phyloP scores from a whole-genome alignment of 1,140 invertebrate species.

The Dendrolimus kikuchii region DNA sequence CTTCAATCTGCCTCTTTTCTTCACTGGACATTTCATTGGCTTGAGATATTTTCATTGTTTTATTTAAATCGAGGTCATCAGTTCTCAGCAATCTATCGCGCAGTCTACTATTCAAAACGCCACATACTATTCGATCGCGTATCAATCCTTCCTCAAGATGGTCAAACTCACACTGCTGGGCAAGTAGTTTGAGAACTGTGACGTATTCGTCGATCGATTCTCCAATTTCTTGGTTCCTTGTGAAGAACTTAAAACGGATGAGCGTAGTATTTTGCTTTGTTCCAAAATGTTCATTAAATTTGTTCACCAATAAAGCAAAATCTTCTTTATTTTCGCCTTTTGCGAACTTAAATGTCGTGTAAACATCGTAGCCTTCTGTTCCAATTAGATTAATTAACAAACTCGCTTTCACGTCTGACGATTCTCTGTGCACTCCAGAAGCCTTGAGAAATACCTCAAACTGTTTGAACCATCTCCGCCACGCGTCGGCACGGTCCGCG shows the following conservation, averaged over 20 bases:
- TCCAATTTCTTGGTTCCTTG: constrained; percentile 6
- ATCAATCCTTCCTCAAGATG: constrained; percentile 1
- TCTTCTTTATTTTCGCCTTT: constrained; percentile 9
- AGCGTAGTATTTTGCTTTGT: constrained; percentile 16
- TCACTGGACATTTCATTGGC: constrained; percentile 9
- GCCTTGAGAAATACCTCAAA: constrained; percentile 18
- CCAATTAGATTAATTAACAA: constrained; percentile 13
- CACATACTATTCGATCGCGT: constrained; percentile 8
- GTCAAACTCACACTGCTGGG: constrained; percentile 9
- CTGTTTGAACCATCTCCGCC: constrained; percentile 18
- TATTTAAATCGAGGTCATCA: constrained; percentile 14
- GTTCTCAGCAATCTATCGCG: constrained; percentile 14
- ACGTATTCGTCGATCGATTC: constrained; percentile 14
- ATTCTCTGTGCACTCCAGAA: constrained; percentile 15
- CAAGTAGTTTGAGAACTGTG: constrained; percentile 9
- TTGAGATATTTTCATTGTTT: constrained; percentile 19
- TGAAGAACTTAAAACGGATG: constrained; percentile 15
- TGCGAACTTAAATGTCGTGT: constrained; percentile 8
- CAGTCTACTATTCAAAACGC: constrained; percentile 3
- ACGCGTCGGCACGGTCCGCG: constrained; percentile 9
- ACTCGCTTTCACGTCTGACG: constrained; percentile 12
- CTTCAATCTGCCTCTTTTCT: not conserved
- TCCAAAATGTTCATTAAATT: constrained; percentile 17
- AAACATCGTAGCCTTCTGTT: constrained; percentile 9
- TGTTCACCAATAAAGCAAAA: constrained; percentile 8